Evolutionary conservation across 2,113 vertebrate species (phyloP).

Genomic region (Nothoprocta pentlandii): DNA sequence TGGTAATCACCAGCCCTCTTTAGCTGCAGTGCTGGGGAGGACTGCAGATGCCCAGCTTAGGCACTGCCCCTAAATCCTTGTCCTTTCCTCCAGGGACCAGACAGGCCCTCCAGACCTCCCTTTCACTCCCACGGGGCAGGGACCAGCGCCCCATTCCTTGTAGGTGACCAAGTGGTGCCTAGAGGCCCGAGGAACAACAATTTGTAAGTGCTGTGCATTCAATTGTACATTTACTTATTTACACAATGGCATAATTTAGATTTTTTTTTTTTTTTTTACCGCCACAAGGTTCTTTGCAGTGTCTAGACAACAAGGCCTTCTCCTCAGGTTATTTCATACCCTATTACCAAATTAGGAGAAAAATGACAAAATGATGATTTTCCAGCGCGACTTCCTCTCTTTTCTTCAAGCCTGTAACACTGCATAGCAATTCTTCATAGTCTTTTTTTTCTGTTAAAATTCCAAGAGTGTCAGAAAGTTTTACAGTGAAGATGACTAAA

Average conservation of each 20-base stretch:
- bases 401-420: neutral
- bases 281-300: neutral
- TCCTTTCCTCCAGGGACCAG: neutral
- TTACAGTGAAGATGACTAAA: neutral
- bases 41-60: neutral
- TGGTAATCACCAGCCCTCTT: neutral
- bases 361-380: neutral
- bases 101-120: neutral
- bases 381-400: neutral
- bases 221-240: neutral
- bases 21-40: neutral
- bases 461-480: neutral
- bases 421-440: neutral
- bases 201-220: neutral
- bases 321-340: neutral
- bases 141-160: neutral
- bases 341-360: neutral
- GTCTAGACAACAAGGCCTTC: neutral
- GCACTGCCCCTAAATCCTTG: neutral
- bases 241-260: neutral
- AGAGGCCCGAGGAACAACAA: neutral
- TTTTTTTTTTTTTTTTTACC: neutral
- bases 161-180: neutral
- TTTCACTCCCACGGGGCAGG: rapidly evolving
- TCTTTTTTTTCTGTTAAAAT: conserved; percentile 10